Conservation (phyloP, 2,888 invertebrate genomes). For the Agrochola lychnidis region DNA sequence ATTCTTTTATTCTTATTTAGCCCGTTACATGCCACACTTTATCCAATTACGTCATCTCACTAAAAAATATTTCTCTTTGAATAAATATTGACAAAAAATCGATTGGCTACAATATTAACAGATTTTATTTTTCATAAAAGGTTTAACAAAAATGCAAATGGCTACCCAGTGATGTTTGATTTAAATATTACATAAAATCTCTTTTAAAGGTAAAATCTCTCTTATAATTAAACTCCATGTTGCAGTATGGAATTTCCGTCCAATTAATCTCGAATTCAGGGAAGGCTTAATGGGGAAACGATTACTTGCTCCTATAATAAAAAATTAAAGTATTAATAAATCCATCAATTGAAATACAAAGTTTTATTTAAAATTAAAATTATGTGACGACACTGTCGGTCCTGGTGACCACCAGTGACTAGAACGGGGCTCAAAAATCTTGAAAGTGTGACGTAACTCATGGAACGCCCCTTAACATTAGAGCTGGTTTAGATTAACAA, state of each 20-base stretch:
- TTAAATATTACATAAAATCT: not conserved
- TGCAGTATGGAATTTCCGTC: not conserved
- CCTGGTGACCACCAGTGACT: no score
- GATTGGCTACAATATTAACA: not conserved
- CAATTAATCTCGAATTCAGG: constrained; percentile 1
- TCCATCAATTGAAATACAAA: not conserved
- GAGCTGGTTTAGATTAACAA: constrained; percentile 20
- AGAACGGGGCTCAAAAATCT: not conserved
- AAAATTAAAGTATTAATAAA: not conserved
- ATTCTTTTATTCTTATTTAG: not conserved
- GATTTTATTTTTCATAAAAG: not conserved
- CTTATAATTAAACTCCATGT: not conserved
- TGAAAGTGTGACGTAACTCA: not conserved
- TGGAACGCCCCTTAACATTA: not conserved
- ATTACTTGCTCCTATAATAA: no score
- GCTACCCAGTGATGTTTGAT: not conserved
- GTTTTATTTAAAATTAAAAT: not conserved
- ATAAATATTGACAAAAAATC: not conserved
- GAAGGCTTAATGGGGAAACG: no score
- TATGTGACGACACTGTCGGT: not conserved
- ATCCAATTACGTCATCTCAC: not conserved
- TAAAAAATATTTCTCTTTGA: not conserved
- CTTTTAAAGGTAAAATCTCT: not conserved
- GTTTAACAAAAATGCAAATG: not conserved
- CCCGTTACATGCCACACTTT: not conserved